Percentiles rank a stretch among this genome's conserved stretches.
These are phyloP conservation scores for Tadarida brasiliensis DNA, from an alignment of 2,797 vertebrate species.

Conservation along the genomic window DNA sequence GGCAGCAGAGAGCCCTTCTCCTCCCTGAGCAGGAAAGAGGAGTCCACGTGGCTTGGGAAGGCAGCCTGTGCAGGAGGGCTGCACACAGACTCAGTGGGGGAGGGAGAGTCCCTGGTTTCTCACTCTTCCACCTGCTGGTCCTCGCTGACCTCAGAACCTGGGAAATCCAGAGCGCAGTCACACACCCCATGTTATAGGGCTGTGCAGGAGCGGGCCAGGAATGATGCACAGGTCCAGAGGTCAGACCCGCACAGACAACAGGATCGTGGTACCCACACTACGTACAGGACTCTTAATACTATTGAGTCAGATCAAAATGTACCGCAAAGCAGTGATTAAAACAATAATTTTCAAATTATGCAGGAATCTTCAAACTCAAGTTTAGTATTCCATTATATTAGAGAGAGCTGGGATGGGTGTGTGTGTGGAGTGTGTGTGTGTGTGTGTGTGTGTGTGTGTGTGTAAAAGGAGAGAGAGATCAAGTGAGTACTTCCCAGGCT, in stretches of 20 bases:
- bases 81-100: not conserved
- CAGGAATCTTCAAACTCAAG: not conserved
- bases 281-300: not conserved
- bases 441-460: not conserved
- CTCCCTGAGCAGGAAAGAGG: not conserved
- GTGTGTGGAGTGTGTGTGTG: not conserved
- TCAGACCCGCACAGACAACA: not conserved
- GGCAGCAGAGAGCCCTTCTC: not conserved
- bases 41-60: fast-evolving
- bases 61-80: fast-evolving
- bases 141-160: not conserved
- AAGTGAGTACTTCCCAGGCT: not conserved
- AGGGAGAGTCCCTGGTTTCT: not conserved
- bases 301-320: not conserved
- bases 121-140: not conserved
- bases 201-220: too few species aligned
- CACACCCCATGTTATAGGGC: fast-evolving
- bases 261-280: not conserved
- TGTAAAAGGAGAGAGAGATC: not conserved
- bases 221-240: fast-evolving
- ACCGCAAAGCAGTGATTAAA: not conserved
- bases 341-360: not conserved
- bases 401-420: not conserved
- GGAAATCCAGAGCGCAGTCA: fast-evolving
- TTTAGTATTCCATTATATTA: not conserved